Conservation (phyloP, 2,888 invertebrate species). For the Erebia aethiops region DNA sequence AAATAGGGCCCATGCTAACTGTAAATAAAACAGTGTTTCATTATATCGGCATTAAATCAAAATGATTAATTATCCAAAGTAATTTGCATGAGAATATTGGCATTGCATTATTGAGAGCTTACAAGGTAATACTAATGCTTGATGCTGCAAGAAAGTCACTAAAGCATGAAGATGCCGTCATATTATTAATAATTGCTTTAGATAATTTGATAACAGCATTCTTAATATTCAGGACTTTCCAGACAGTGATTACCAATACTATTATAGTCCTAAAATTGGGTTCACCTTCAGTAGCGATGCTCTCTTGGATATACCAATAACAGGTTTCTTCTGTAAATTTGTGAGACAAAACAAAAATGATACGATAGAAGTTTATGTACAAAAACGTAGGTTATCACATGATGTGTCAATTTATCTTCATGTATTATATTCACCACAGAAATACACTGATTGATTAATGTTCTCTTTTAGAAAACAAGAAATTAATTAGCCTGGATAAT, state of each 20-base stretch:
- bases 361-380: slow-evolving; percentile 57
- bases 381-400: slow-evolving; percentile 75
- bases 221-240: slow-evolving; percentile 72
- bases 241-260: slow-evolving; percentile 60
- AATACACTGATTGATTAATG: not conserved
- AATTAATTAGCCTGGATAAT: not conserved
- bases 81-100: slow-evolving; percentile 29
- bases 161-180: slow-evolving; percentile 56
- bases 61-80: not conserved
- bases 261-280: slow-evolving; percentile 75
- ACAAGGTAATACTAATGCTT: slow-evolving; percentile 61
- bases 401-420: slow-evolving; percentile 57
- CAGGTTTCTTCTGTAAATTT: slow-evolving; percentile 61
- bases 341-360: slow-evolving; percentile 51
- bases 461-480: not conserved
- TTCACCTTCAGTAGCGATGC: slow-evolving; percentile 62
- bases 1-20: slow-evolving; percentile 33
- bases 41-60: not conserved
- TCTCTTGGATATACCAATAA: slow-evolving; percentile 50
- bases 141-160: slow-evolving; percentile 55
- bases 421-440: slow-evolving; percentile 57
- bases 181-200: slow-evolving; percentile 46
- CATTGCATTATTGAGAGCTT: slow-evolving; percentile 50
- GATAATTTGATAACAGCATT: slow-evolving; percentile 59
- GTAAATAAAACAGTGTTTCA: slow-evolving; percentile 4